Evolutionary conservation across 2,888 invertebrate species (phyloP).

Genomic region (Orthosia gothica): DNA sequence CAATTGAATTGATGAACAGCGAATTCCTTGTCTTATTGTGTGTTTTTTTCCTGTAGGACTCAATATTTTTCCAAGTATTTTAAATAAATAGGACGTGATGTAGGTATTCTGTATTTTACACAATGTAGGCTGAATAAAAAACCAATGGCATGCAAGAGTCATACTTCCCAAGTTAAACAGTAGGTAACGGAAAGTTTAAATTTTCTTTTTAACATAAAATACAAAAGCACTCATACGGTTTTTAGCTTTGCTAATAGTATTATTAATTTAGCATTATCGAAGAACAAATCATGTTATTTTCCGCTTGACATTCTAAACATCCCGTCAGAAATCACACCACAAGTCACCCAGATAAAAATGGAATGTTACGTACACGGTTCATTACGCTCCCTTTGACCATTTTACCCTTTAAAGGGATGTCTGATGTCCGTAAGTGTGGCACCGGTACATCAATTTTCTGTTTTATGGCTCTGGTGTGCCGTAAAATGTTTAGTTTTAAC

Average conservation of each 20-base stretch:
- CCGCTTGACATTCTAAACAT: constrained; percentile 30
- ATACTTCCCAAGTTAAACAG: constrained; percentile 4
- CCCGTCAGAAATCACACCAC: constrained; percentile 33
- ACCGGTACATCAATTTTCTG: constrained; percentile 43
- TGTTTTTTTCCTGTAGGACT: constrained; percentile 30
- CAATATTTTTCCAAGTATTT: constrained; percentile 22
- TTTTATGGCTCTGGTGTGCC: constrained; percentile 37
- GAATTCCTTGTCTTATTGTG: constrained; percentile 6
- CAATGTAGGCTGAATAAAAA: not conserved
- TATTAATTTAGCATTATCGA: not conserved
- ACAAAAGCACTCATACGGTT: not conserved
- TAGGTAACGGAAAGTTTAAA: not conserved
- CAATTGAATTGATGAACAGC: constrained; percentile 2
- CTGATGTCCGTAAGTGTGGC: constrained; percentile 22
- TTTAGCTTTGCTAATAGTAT: not conserved
- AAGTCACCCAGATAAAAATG: constrained; percentile 22
- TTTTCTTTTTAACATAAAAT: not conserved
- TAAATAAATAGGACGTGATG: not conserved
- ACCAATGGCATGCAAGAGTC: not conserved
- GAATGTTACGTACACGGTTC: constrained; percentile 41
- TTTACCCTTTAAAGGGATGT: constrained; percentile 49
- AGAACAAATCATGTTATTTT: constrained; percentile 7
- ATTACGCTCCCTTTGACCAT: constrained; percentile 55
- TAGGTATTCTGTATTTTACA: not conserved
- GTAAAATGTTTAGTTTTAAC: constrained; percentile 61